phyloP scores from a whole-genome alignment of 2,888 invertebrate genomes.

The Napeogenes inachia region DNA sequence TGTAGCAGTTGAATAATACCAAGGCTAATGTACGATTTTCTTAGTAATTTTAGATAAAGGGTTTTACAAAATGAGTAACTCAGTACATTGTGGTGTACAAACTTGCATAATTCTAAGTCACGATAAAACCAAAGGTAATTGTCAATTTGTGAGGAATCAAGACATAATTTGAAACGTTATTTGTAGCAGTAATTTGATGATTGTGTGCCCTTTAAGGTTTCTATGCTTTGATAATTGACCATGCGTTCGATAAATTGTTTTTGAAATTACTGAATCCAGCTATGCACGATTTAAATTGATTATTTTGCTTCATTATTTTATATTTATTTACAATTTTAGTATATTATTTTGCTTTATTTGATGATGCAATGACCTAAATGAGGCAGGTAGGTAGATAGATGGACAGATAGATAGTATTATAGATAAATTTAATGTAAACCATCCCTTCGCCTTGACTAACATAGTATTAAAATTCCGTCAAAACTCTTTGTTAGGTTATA shows the following conservation, averaged over 20 bases:
- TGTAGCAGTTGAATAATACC: no score
- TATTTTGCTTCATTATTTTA: constrained; percentile 1
- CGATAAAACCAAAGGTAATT: constrained; percentile 30
- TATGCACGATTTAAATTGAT: constrained; percentile 12
- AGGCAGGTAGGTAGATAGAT: no score
- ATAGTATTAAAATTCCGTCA: no score
- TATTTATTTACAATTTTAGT: background rate
- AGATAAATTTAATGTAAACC: no score
- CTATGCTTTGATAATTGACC: constrained; percentile 25
- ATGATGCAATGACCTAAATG: no score
- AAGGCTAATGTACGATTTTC: no score
- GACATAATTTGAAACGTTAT: constrained; percentile 35
- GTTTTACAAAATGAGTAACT: background rate
- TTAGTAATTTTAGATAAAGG: no score
- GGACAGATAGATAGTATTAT: no score
- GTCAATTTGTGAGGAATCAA: constrained; percentile 33
- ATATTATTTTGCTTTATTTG: no score
- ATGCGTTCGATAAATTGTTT: constrained; percentile 29
- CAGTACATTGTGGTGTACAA: background rate
- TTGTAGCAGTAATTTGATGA: constrained; percentile 33
- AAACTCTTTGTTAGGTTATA: no score
- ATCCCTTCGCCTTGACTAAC: no score
- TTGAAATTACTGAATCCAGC: constrained; percentile 24
- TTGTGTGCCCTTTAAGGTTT: constrained; percentile 34
- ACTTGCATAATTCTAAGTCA: constrained; percentile 24